Conservation (phyloP, 2,888 invertebrate genomes). For the Philhelius pedissequus region DNA sequence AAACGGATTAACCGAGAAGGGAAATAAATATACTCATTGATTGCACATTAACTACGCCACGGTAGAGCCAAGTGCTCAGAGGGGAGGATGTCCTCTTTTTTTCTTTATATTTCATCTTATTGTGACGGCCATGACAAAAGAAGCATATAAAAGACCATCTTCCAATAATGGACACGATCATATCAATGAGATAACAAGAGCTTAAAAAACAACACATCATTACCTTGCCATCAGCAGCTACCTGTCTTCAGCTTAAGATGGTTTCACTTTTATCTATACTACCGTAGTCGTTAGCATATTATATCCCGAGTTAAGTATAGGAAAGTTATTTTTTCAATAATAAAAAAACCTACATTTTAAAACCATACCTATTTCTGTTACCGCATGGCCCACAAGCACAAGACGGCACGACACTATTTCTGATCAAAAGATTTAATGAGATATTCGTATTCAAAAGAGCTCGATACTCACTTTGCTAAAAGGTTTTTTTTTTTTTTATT, state of each 20-base stretch:
- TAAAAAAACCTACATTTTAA: not conserved
- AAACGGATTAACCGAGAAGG: not conserved
- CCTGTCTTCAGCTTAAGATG: not conserved
- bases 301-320: not conserved
- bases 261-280: not conserved
- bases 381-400: not conserved
- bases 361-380: not conserved
- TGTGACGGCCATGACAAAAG: not conserved
- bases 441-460: conserved; percentile 5
- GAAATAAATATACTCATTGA: not conserved
- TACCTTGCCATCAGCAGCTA: not conserved
- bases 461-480: not conserved
- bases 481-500: not conserved
- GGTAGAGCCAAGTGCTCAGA: no score
- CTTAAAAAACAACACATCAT: not conserved
- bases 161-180: not conserved
- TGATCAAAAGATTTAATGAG: not conserved
- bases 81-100: not conserved
- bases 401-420: not conserved
- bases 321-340: not conserved
- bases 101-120: not conserved
- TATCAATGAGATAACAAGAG: not conserved
- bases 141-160: not conserved
- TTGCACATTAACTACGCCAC: not conserved
- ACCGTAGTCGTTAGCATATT: not conserved